Percentiles rank a stretch among this genome's conserved stretches.
These are phyloP conservation scores for Brachylomia viminalis DNA, from an alignment of 2,888 invertebrate species.

Conservation along the genomic window DNA sequence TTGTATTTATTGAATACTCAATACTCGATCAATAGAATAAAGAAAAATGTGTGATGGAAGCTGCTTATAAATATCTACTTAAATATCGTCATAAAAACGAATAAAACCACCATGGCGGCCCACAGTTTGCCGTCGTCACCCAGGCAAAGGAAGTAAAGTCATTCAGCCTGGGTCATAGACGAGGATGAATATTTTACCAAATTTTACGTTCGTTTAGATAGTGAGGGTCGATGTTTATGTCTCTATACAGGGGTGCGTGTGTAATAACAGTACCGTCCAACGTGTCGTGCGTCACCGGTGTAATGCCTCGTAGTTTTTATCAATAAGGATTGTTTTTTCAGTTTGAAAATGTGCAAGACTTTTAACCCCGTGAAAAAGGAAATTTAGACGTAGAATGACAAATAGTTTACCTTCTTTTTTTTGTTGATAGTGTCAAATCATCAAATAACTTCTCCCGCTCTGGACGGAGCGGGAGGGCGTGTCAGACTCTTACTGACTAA, in stretches of 20 bases:
- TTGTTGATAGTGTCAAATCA: too few species aligned
- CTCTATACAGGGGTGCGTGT: constrained; percentile 87
- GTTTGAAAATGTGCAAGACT: not conserved
- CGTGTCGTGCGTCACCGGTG: constrained; percentile 79
- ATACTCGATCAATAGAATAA: not conserved
- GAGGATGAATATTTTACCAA: constrained; percentile 74
- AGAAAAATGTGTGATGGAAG: not conserved
- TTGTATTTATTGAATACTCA: not conserved
- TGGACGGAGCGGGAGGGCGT: too few species aligned
- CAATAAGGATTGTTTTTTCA: constrained; percentile 62
- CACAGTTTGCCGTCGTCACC: constrained; percentile 7
- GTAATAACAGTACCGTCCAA: constrained; percentile 77
- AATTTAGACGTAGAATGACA: not conserved
- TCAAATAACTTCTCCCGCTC: too few species aligned
- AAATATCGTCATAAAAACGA: constrained; percentile 12
- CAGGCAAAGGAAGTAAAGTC: constrained; percentile 48
- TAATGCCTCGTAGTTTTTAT: constrained; percentile 68
- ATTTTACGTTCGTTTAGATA: constrained; percentile 76
- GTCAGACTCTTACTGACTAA: too few species aligned
- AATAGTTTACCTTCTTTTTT: too few species aligned
- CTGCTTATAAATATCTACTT: not conserved
- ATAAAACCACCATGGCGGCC: constrained; percentile 36
- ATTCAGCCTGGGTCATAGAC: constrained; percentile 47
- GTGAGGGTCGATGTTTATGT: constrained; percentile 80
- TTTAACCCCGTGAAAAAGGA: not conserved